Percentiles rank a stretch among this genome's conserved stretches.
phyloP scores from a whole-genome alignment of 2,797 vertebrate genomes.

The Chrosomus eos region DNA sequence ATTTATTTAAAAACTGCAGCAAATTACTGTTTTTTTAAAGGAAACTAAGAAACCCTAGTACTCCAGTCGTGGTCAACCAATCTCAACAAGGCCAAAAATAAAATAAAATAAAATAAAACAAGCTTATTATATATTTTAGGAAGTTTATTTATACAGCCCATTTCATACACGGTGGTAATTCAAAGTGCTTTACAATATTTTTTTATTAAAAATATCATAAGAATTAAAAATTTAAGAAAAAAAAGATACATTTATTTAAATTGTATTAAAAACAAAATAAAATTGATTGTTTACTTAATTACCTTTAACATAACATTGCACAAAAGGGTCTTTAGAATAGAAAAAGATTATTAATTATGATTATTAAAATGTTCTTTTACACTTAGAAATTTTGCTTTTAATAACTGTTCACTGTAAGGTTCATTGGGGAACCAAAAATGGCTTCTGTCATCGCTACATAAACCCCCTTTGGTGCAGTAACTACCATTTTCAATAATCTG shows the following conservation, averaged over 20 bases:
- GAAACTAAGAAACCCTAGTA: neutral
- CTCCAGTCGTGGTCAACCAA: neutral
- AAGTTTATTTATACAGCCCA: neutral
- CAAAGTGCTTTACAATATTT: neutral
- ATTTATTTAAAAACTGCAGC: neutral
- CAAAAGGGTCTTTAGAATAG: neutral
- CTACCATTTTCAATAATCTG: neutral
- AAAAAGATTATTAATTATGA: neutral
- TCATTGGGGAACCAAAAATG: neutral
- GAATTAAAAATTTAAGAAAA: neutral
- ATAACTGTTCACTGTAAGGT: neutral
- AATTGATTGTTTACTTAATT: neutral
- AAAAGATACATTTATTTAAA: neutral
- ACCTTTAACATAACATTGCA: neutral
- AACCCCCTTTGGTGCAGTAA: neutral
- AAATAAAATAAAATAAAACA: neutral
- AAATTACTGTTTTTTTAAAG: neutral
- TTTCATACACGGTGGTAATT: neutral
- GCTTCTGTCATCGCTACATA: neutral
- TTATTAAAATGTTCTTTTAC: neutral
- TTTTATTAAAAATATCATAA: neutral
- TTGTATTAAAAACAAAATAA: too few species aligned
- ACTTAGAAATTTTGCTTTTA: neutral
- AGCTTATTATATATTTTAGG: neutral
- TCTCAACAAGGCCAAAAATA: neutral